Evolutionary conservation across 2,888 invertebrate species (phyloP).

Genomic region (Callinectes sapidus): DNA sequence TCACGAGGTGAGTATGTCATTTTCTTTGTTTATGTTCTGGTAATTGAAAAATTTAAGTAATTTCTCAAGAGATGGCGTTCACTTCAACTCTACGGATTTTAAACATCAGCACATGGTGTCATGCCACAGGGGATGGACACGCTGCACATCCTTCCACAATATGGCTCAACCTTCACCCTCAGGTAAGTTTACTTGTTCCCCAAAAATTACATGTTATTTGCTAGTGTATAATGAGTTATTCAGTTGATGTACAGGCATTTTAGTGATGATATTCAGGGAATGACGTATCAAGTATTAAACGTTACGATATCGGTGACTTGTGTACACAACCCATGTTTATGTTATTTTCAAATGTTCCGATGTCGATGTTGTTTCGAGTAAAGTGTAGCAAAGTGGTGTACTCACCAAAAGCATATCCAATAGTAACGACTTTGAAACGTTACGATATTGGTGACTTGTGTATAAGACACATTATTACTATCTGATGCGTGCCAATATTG

Average conservation of each 20-base stretch:
- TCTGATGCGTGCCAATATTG: neutral
- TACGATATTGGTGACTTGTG: conserved; percentile 21
- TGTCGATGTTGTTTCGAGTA: neutral
- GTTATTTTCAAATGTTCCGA: neutral
- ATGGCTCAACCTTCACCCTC: conserved; percentile 18
- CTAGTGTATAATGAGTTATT: neutral
- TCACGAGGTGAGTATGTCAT: neutral
- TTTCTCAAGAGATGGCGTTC: conserved; percentile 9
- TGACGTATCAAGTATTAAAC: neutral
- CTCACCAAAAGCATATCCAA: neutral
- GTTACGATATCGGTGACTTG: conserved; percentile 35
- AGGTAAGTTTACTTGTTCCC: neutral
- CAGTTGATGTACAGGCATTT: neutral
- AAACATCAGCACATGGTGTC: neutral
- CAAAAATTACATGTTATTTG: neutral
- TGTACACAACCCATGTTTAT: neutral
- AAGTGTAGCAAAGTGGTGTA: neutral
- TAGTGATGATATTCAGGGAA: neutral
- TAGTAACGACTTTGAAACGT: conserved; percentile 11
- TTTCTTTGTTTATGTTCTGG: neutral
- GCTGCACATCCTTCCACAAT: neutral
- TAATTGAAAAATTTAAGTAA: neutral
- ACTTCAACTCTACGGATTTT: neutral
- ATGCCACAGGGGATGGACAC: neutral
- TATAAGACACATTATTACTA: neutral